Evolutionary conservation across 2,888 invertebrate species (phyloP), one percentile per base, ranked within the genome.

Genomic region (Rhamnusium bicolor): DNA sequence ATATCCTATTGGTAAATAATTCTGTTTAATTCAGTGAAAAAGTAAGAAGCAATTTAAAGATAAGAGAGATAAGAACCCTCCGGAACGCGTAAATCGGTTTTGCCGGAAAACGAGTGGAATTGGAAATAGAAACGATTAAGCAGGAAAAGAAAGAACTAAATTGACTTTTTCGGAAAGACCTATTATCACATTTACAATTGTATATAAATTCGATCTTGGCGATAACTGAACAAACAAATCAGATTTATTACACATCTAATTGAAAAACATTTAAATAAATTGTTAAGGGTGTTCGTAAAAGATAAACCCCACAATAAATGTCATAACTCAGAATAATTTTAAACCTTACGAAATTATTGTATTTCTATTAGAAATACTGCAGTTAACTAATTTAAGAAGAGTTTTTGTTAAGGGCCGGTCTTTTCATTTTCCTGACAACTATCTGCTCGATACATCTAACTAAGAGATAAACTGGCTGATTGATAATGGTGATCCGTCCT

Each of bases 31-130:
- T 46, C 58, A 58, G 62, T 65, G 73, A 58, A 76, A 79, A 80
- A 79, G 80, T 84, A 84, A 82, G 80, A 81, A 79, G 78, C 80
- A 81, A 82, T 83, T 84, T 80, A 80, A 76, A 75, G 81, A 80
- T 79, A 82, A 80, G 73, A 73, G 68, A 79, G 81, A 82, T 84
- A 79, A 79, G 77, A 71, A 66, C 78, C 74, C 56, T 65, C 79
- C 82, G 83, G 84, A 83, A 83, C 80, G 82, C 63, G 83, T 84
- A 81, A 85, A 85, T 85, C 85, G 84, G 83, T 86, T 85, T 84
- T 84, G 83, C 84, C 86, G 86, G 85, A 84, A 85, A 86, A 85
- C 84, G 85, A 84, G 82, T 84, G 82, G 86, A 86, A 86, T 86
- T 85, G 86, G 85, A 86, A 86, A 86, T 86, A 82, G 83, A 80